phyloP scores from a whole-genome alignment of 1,140 invertebrate genomes.

The Probaryconus sp. region DNA sequence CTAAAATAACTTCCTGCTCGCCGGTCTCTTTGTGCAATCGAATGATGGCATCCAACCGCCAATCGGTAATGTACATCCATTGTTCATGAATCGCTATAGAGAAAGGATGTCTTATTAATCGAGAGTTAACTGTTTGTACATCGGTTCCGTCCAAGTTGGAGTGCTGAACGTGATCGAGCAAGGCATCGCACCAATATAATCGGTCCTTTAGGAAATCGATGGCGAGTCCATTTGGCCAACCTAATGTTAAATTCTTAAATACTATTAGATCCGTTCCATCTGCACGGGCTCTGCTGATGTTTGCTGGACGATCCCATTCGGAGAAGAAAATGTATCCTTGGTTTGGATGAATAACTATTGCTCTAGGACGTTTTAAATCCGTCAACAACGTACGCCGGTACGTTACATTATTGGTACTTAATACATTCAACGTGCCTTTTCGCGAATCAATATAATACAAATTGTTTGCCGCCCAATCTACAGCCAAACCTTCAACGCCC shows the following conservation, averaged over 20 bases:
- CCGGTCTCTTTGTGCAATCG: conserved; percentile 93
- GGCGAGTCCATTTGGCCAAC: conserved; percentile 96
- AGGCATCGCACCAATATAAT: conserved; percentile 96
- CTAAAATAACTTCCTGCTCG: conserved; percentile 89
- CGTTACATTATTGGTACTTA: conserved; percentile 91
- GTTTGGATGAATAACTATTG: conserved; percentile 97
- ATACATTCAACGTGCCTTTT: conserved; percentile 95
- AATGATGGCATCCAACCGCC: conserved; percentile 96
- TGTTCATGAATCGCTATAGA: conserved; percentile 95
- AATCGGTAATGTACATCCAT: conserved; percentile 98
- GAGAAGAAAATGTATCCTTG: conserved; percentile 96
- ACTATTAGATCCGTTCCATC: conserved; percentile 92
- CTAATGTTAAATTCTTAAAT: conserved; percentile 94
- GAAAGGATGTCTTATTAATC: conserved; percentile 95
- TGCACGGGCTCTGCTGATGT: conserved; percentile 93
- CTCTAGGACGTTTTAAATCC: conserved; percentile 93
- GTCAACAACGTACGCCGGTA: conserved; percentile 90
- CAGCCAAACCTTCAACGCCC: conserved; percentile 96
- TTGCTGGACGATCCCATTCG: conserved; percentile 97
- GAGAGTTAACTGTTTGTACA: conserved; percentile 92
- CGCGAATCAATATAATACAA: conserved; percentile 98
- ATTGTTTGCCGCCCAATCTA: conserved; percentile 98
- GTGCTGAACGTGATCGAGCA: conserved; percentile 97
- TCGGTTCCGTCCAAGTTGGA: conserved; percentile 96
- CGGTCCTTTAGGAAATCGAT: conserved; percentile 93